Evolutionary conservation across 2,113 vertebrate species (phyloP).

Genomic region (Pelusios castaneus): DNA sequence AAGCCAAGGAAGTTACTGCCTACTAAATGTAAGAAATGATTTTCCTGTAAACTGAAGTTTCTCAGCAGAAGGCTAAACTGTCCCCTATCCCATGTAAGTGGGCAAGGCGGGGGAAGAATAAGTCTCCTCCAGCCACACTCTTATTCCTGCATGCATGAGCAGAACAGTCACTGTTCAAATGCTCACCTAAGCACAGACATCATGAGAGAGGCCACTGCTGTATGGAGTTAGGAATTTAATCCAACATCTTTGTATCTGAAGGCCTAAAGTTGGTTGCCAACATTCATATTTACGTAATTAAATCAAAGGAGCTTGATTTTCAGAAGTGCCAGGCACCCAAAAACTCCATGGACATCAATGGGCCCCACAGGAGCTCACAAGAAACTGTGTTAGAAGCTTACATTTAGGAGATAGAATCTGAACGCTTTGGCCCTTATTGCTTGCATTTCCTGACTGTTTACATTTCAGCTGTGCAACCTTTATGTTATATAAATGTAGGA

Average conservation of each 20-base stretch:
- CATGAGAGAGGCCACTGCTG: fast-evolving
- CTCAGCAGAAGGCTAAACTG: not conserved
- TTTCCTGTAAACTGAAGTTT: not conserved
- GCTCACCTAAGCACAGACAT: not conserved
- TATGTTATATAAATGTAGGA: not conserved
- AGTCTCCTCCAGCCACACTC: not conserved
- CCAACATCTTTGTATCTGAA: not conserved
- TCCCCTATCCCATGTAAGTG: not conserved
- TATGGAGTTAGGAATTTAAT: fast-evolving
- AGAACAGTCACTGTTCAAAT: not conserved
- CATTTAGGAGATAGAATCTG: not conserved
- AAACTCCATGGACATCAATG: not conserved
- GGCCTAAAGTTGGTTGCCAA: not conserved
- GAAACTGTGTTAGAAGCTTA: not conserved
- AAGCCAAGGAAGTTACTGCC: not conserved
- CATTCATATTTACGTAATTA: not conserved
- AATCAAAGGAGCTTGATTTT: not conserved
- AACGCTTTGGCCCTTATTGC: not conserved
- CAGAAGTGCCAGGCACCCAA: not conserved
- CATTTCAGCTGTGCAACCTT: not conserved
- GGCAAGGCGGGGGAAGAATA: not conserved
- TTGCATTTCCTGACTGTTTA: not conserved
- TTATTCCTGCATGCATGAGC: not conserved
- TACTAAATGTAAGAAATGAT: not conserved
- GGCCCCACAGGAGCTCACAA: not conserved